Percentiles rank a stretch among this genome's conserved stretches.
Conservation (phyloP, 2,113 vertebrate species). For the Alligator mississippiensis region DNA sequence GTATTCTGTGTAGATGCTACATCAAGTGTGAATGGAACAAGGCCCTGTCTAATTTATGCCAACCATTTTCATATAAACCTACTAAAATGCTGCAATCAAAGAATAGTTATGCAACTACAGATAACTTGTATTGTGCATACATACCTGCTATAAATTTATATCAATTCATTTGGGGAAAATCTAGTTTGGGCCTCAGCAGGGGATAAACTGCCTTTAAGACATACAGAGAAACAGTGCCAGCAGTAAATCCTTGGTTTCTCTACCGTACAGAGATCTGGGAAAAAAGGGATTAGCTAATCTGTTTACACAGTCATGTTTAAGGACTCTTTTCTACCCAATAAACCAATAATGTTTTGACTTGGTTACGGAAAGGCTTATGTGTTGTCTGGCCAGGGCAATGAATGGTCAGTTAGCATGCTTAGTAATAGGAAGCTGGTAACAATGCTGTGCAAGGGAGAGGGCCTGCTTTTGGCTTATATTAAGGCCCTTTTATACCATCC, state of each 20-base stretch:
- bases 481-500: background rate
- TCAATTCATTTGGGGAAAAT: fast-evolving
- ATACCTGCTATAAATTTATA: background rate
- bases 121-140: background rate
- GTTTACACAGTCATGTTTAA: fast-evolving
- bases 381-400: background rate
- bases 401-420: background rate
- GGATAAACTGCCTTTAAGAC: background rate
- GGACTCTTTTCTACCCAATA: fast-evolving
- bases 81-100: too few species aligned
- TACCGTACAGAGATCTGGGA: background rate
- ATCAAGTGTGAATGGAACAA: background rate
- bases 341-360: background rate
- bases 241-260: background rate
- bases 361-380: background rate
- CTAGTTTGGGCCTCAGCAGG: background rate
- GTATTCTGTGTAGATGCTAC: fast-evolving
- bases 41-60: background rate
- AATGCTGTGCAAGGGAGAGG: background rate
- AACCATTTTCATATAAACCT: too few species aligned
- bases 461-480: background rate
- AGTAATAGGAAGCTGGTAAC: too few species aligned
- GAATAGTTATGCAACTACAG: background rate
- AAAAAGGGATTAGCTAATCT: background rate
- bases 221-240: background rate